Evolutionary conservation across 2,113 vertebrate genomes (phyloP), one percentile per base, ranked within the genome.

Genomic region (Ameiurus melas): DNA sequence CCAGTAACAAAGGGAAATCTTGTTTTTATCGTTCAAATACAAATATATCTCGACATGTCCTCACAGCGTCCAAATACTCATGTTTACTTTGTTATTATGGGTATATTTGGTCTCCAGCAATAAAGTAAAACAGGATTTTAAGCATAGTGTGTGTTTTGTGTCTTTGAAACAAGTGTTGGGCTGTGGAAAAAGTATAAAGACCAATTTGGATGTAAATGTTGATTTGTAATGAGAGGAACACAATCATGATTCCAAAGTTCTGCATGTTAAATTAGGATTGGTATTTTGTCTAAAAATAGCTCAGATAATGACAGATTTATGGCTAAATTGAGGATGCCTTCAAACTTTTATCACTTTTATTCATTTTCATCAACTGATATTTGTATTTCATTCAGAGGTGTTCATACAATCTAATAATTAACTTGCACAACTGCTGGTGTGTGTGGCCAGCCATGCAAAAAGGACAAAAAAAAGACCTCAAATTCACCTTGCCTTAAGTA

Each of bases 401-500:
- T 7, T 47, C 60, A 27, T 68, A 6, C 17, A 58, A 47, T 86
- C 53, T 7, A 86, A 47, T 84, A 2, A 84, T 88, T 88, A 90
- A 90, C 87, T 27, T 57, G 51, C 27, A 70, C 16, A 86, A 19
- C 47, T 33, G 68, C 39, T 66, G 16, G 58, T 79, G 22, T 27
- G 47, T 84, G 33, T 86, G 85, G 68, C 58, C 55, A 75, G 47
- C 84, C 86, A 86, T 83, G 89, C 87, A 57, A 47, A 64, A 82
- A 68, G 36, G 55, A 86, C 78, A 88, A 43, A 22, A 39, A 53
- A 36, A 20, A 70, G 53, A 60, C 73, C 66, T 73, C 68, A 17
- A 85, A 80, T 79, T 47, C 75, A 86, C 75, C 86, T 87, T 82
- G 43, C 60, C 85, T 89, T 62, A 84, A 60, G 79, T 75, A 58